Base-by-base conservation (phyloP, 2,888 invertebrate genomes). In the Patella caerulea region DNA sequence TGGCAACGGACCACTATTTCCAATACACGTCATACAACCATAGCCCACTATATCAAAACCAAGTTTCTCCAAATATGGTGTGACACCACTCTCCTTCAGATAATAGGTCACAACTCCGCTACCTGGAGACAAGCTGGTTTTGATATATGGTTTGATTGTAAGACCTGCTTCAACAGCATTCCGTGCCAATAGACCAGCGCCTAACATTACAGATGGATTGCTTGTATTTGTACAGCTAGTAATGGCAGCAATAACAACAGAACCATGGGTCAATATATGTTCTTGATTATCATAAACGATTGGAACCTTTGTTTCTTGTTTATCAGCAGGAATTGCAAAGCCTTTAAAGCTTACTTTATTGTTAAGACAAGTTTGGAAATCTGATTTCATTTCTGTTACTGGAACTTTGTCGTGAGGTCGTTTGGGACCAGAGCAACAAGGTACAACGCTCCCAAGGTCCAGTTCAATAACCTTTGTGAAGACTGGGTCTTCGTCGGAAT, bases 1-100 rank as follows among this genome's bases (percentile, higher is more conserved):
- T 76, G 96, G 96, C 0, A 99, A 94, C 0, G 98, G 98, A 0
- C 99, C 99, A 7, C 97, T 97, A 93, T 99, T 99, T 0, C 99
- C 99, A 85, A 99, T 99, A 91, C 99, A 99, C 0, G 99, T 99
- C 98, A 98, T 99, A 91, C 99, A 99, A 0, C 99, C 99, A 90
- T 98, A 99, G n/a, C 99, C 99, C 1, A 98, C 98, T 73, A 97
- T 95, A 90, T 96, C 94, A 91, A 99, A 99, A 92, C 98, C 98
- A 1, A 98, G 93, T 89, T 95, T 93, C 86, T 95, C 95, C 77
- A 99, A 92, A 87, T 95, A 95, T 0, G 97, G 96, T 19, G 97
- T 94, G 2, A 99, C 98, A 0, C 98, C 98, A 1, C 97, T 97
- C 90, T 98, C 97, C 90, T 94, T 93, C 11, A 97, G 92, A 90